Conservation (phyloP, 2,113 vertebrate species). For the Leucopsar rothschildi region DNA sequence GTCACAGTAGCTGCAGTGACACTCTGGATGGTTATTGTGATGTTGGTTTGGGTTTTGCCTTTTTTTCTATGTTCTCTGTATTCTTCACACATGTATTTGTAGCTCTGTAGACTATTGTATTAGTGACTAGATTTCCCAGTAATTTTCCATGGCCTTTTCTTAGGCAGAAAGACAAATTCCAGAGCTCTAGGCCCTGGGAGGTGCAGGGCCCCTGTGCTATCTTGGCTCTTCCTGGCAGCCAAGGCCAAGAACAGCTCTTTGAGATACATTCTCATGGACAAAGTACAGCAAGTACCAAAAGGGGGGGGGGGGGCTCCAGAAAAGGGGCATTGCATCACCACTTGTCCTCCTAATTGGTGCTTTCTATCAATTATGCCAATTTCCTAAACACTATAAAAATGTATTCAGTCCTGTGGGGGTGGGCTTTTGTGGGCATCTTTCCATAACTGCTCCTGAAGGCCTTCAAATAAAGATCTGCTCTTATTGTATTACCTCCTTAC, state of each 20-base stretch:
- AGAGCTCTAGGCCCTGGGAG: background rate
- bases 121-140: background rate
- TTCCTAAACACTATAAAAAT: background rate
- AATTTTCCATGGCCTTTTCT: background rate
- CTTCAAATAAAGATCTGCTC: background rate
- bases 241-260: background rate
- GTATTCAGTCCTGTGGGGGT: background rate
- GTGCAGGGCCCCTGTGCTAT: fast-evolving
- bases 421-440: background rate
- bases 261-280: background rate
- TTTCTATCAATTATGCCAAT: background rate
- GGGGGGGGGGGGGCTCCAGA: background rate
- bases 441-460: background rate
- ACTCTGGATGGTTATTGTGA: background rate
- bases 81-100: fast-evolving
- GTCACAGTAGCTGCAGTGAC: fast-evolving
- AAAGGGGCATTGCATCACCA: background rate
- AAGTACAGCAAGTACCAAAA: background rate
- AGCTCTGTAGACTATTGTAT: background rate
- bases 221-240: background rate
- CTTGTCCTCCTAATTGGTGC: background rate
- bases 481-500: background rate
- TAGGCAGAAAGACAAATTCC: background rate
- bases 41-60: fast-evolving
- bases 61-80: background rate